A percentile compares a stretch with the other conserved stretches of the same genome.
These are phyloP conservation scores for Chaetura pelagica DNA, from an alignment of 2,113 vertebrate genomes.

Conservation along the genomic window DNA sequence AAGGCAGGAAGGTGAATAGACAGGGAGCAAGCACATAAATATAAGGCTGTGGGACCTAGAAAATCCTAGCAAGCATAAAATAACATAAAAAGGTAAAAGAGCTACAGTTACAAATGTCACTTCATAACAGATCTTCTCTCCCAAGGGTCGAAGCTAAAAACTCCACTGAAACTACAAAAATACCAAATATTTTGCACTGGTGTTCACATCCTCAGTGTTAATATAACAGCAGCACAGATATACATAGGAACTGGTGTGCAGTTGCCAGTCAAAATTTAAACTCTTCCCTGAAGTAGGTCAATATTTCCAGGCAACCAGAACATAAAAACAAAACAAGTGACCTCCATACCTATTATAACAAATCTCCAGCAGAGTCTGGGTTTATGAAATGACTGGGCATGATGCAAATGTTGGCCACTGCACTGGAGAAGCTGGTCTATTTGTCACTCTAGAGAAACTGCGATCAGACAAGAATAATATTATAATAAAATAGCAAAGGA, in stretches of 20 bases:
- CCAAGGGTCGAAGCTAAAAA: background rate
- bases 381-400: conserved; percentile 39
- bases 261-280: background rate
- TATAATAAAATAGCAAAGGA: background rate
- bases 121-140: background rate
- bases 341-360: background rate
- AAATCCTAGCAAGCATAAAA: background rate
- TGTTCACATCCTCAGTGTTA: background rate
- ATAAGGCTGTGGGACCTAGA: background rate
- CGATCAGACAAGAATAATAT: background rate
- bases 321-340: conserved; percentile 34
- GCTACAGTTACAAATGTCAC: background rate
- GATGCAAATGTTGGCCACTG: conserved; percentile 9
- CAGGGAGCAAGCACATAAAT: background rate
- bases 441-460: background rate
- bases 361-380: background rate
- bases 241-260: background rate
- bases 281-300: conserved; percentile 26
- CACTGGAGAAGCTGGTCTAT: background rate
- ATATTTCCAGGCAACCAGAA: conserved; percentile 54
- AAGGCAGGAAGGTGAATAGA: background rate
- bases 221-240: background rate
- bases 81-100: background rate
- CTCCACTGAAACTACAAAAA: background rate
- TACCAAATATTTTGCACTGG: background rate